Evolutionary conservation across 2,113 vertebrate genomes (phyloP), one percentile per base, ranked within the genome.

Genomic region (Eretmodus cyanostictus): DNA sequence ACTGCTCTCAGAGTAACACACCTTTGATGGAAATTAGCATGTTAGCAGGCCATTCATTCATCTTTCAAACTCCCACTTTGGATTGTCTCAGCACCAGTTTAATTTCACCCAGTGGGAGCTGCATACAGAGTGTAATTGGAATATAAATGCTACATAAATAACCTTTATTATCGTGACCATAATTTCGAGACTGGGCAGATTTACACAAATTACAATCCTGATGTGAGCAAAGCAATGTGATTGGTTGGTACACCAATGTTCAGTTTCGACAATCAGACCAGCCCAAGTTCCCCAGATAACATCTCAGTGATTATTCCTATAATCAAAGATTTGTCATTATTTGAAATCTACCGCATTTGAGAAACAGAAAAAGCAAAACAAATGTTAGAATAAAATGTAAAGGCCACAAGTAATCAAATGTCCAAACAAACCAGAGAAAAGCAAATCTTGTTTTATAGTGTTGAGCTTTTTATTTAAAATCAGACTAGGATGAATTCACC

Each of bases 101-200:
- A 61, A 90, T 87, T 78, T 81, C 49, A 61, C 84, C 92, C 81
- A 68, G 24, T 89, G 89, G 81, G 87, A 89, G 91, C 82, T 83
- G 76, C 66, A 90, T 17, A 78, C 63, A 22, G 47, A 84, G 83
- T 84, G 59, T 78, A 90, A 88, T 57, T 87, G 49, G 55, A 34
- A 24, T 49, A 82, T 84, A 84, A 88, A 88, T 80, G 42, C 17
- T 83, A 45, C 9, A 83, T 81, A 80, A 92, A 89, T 82, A 71
- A 91, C 76, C 40, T 86, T 85, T 68, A 88, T 89, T 19, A 81
- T 91, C 10, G 83, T 82, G 7, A 66, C 81, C 51, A 76, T 63
- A 17, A 89, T 86, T 85, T 76, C 8, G 31, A 85, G 78, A 87
- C 49, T 31, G 27, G 61, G 47, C 22, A 6, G 59, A 49, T 83